Percentiles rank a stretch among this genome's conserved stretches.
Evolutionary conservation across 2,888 invertebrate species (phyloP).

Genomic region (Drosophila greeni): DNA sequence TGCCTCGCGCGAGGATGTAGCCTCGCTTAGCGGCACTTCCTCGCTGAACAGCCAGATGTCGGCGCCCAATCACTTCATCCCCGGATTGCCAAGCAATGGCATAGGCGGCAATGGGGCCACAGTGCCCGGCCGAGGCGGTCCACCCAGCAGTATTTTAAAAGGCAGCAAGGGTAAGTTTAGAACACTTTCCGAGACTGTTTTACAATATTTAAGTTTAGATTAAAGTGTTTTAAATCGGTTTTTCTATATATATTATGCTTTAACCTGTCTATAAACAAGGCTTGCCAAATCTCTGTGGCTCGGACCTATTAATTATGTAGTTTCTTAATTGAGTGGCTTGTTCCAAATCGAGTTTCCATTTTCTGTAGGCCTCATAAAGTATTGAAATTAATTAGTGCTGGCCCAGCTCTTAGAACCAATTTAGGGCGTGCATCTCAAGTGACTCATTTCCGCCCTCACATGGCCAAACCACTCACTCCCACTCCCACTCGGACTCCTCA

Average conservation of each 20-base stretch:
- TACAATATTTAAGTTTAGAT: neutral
- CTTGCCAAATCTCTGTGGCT: slow-evolving; percentile 8
- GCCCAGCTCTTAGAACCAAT: slow-evolving; percentile 29
- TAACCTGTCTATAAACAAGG: neutral
- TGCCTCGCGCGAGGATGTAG: slow-evolving; percentile 75
- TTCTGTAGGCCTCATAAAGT: slow-evolving; percentile 28
- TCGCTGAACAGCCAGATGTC: slow-evolving; percentile 76
- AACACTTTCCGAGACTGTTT: neutral
- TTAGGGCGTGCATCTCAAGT: slow-evolving; percentile 43
- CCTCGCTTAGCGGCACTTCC: slow-evolving; percentile 74
- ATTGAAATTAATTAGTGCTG: slow-evolving; percentile 34
- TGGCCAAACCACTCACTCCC: slow-evolving; percentile 11
- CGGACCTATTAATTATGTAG: slow-evolving; percentile 8
- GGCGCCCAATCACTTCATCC: slow-evolving; percentile 49
- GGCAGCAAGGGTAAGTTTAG: slow-evolving; percentile 72
- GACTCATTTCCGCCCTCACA: slow-evolving; percentile 58
- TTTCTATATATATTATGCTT: neutral
- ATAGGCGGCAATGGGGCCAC: slow-evolving; percentile 41
- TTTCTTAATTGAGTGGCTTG: slow-evolving; percentile 1
- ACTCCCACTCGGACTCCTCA: slow-evolving; percentile 21
- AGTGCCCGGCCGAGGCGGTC: slow-evolving; percentile 42
- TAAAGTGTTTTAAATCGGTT: neutral
- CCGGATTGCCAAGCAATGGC: slow-evolving; percentile 32
- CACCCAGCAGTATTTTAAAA: slow-evolving; percentile 69
- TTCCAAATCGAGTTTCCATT: slow-evolving; percentile 24